Evolutionary conservation across 2,113 vertebrate genomes (phyloP).

Genomic region (Vulpes ferrilata): DNA sequence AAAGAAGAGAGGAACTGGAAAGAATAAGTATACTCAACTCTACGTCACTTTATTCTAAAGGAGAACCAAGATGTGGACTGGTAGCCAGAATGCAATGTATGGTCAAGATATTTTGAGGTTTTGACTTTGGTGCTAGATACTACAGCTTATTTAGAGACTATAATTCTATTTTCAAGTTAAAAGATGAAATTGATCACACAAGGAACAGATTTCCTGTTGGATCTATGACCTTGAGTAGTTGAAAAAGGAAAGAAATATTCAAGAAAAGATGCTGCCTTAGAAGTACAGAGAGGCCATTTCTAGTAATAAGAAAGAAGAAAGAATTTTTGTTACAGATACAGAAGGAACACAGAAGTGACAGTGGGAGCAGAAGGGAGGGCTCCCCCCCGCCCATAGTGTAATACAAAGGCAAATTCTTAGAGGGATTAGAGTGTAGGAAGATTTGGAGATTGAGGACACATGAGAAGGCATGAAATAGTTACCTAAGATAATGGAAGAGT

Average conservation of each 20-base stretch:
- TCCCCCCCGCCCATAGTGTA: not conserved
- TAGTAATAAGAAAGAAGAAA: not conserved
- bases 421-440: not conserved
- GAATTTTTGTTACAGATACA: not conserved
- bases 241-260: not conserved
- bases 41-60: not conserved
- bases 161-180: not conserved
- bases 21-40: not conserved
- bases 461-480: not conserved
- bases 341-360: not conserved
- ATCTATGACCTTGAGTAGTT: not conserved
- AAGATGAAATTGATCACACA: not conserved
- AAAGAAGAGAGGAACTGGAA: not conserved
- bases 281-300: not conserved
- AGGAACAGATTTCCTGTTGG: not conserved
- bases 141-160: not conserved
- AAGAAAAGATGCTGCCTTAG: not conserved
- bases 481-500: not conserved
- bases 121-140: not conserved
- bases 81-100: not conserved
- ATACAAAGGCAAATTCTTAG: not conserved
- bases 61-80: not conserved
- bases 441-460: not conserved
- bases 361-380: not conserved
- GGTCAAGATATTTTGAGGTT: not conserved